Evolutionary conservation across 2,888 invertebrate genomes (phyloP), one percentile per base, ranked within the genome.

Genomic region (Nomada lathburiana): DNA sequence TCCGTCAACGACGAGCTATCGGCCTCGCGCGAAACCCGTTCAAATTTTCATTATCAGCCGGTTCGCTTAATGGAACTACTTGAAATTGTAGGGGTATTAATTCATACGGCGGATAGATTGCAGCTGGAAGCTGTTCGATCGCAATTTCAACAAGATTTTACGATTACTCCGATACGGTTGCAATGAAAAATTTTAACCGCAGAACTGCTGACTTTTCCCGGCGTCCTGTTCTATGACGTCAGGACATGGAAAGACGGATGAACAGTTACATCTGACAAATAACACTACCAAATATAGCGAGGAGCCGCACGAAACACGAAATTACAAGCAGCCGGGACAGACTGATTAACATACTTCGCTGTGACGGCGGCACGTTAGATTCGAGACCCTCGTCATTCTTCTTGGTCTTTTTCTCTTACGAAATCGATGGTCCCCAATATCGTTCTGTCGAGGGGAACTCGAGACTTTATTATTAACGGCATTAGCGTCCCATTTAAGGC

Each of bases 261-360:
- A 82, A 73, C 80, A 64, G 83, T 80, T 70, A 70, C 59, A 57
- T 16, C 23, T 63, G 60, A 83, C 69, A 86, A 83, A 79, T 86
- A 68, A 65, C 78, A 52, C 76, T 42, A 65, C 81, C 81, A 79
- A 86, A 86, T 84, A 78, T 70, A 74, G 76, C 29, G 23, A 57
- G 53, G 53, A 50, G 64, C n/a, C 59, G 5, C 73, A 65, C 63
- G 74, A 78, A 78, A 73, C 73, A 65, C 63, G 74, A 78, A 78
- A 73, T 65, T 69, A 74, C 73, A 60, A 26, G 23, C 71, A 52
- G 20, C 36, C 36, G 20, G 29, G 59, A 44, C 76, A 36, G n/a
- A 52, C 57, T 59, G 78, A 85, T 85, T 81, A 81, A 79, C 87
- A 86, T 81, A 80, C 62, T 71, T 50, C 72, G 50, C 71, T 62